Evolutionary conservation across 2,888 invertebrate genomes (phyloP).

Genomic region (Siphonodentalium dalli): DNA sequence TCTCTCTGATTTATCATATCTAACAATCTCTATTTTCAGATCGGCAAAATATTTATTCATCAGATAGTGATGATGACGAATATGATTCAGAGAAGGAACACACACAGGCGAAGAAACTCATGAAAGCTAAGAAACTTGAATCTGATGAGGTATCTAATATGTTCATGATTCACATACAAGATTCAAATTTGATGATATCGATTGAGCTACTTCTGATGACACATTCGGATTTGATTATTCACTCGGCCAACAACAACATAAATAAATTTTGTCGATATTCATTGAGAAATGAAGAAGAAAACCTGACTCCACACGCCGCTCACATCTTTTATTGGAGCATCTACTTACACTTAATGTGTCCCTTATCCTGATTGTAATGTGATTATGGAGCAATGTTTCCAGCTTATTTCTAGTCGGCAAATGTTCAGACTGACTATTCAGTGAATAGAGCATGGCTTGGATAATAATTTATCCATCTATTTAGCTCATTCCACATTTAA

Average conservation of each 20-base stretch:
- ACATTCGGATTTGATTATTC: not conserved
- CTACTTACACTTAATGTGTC: no score
- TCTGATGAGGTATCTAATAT: constrained; percentile 58
- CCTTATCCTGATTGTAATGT: no score
- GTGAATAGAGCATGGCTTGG: no score
- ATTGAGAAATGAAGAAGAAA: not conserved
- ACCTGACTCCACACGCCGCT: not conserved
- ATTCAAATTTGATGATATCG: not conserved
- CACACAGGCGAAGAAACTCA: constrained; percentile 42
- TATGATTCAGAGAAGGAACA: constrained; percentile 51
- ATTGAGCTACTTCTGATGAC: not conserved
- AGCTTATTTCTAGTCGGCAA: no score
- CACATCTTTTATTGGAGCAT: no score
- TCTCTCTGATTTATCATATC: not conserved
- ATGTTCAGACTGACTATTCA: no score
- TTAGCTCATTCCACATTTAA: no score
- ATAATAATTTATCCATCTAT: no score
- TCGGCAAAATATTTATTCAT: constrained; percentile 74
- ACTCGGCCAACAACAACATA: not conserved
- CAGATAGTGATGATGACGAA: constrained; percentile 74
- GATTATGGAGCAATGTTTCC: no score
- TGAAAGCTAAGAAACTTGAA: constrained; percentile 57
- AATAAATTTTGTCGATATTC: not conserved
- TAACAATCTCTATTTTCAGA: constrained; percentile 34
- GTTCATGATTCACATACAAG: not conserved